Evolutionary conservation across 2,888 invertebrate genomes (phyloP), one percentile per base, ranked within the genome.

Genomic region (Tortrix viridana): DNA sequence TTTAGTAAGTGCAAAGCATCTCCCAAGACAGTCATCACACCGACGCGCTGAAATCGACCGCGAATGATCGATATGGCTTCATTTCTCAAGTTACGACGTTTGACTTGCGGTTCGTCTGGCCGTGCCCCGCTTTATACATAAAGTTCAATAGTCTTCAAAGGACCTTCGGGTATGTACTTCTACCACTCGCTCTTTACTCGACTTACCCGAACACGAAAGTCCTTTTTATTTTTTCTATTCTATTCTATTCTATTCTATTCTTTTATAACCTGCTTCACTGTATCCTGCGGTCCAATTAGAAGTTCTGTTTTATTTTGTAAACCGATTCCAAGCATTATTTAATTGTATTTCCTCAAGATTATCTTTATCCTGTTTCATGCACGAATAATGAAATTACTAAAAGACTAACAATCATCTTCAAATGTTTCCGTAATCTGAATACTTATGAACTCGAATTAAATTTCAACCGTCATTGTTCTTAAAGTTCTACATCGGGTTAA

Each of bases 41-140:
- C 41, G 67, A 67, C 75, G 69, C 68, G 75, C 73, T 66, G 73
- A 73, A 71, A 76, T 76, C 76, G 77, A 75, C 78, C 78, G 74
- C 79, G 70, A 69, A 63, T 54, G 66, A 14, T 19, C 19, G 49
- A 60, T 79, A 77, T 60, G 84, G 81, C 80, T 85, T 86, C 82
- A 58, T 67, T 70, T 80, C 76, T 86, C 77, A 69, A 65, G 74
- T 87, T 84, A 77, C 86, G 79, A 72, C 72, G 73, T 67, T 72
- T 74, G 76, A 78, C 73, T 76, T 85, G 85, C 74, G 86, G 84
- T 82, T 80, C 77, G 75, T 65, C 69, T 75, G 73, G 66, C 74
- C 69, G 67, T 76, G 80, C 74, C 77, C 78, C 75, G 76, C 26
- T 26, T 26, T 26, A 7, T 32, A 12, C 32, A 3, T 32, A 32